These are phyloP conservation scores for Piscicola geometra DNA, from an alignment of 2,888 invertebrate genomes.

Conservation along the genomic window DNA sequence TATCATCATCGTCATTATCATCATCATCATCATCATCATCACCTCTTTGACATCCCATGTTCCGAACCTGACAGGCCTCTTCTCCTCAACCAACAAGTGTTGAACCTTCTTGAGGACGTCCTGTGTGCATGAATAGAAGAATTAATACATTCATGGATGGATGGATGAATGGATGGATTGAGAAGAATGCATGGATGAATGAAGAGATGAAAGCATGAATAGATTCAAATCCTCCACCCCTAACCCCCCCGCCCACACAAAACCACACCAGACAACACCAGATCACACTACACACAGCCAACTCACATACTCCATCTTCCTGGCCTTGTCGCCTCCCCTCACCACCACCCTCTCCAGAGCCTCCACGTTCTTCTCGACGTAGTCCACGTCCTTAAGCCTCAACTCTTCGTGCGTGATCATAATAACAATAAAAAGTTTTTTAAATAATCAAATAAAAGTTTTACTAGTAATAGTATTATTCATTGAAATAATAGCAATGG, in stretches of 20 bases:
- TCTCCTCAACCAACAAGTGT: slow-evolving; percentile 71
- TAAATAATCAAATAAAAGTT: too few relatives aligned
- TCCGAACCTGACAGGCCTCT: slow-evolving; percentile 84
- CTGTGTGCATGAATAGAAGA: too few relatives aligned
- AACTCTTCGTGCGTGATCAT: slow-evolving; percentile 91
- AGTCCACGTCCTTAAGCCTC: slow-evolving; percentile 87
- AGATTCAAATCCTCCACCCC: too few relatives aligned
- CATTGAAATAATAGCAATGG: too few relatives aligned
- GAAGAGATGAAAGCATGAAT: too few relatives aligned
- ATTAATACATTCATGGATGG: not conserved
- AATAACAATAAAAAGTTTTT: too few relatives aligned
- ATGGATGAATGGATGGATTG: too few relatives aligned
- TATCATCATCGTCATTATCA: too few relatives aligned
- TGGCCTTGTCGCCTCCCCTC: slow-evolving; percentile 85
- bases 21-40: slow-evolving; percentile 49
- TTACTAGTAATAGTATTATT: too few relatives aligned
- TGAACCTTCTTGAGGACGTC: slow-evolving; percentile 82
- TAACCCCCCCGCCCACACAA: not conserved
- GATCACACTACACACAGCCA: not conserved
- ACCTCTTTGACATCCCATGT: slow-evolving; percentile 91
- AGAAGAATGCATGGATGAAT: too few relatives aligned
- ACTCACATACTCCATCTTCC: slow-evolving; percentile 89
- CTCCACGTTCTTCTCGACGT: slow-evolving; percentile 73
- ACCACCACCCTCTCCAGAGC: slow-evolving; percentile 71
- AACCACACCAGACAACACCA: not conserved